Conservation (phyloP, 2,113 vertebrate species). For the mouse (Mus musculus) region GRCm39 chr6:27325501-27326000, state of each 20-base stretch:
- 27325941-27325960: background rate
- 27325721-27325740: background rate
- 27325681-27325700: background rate
- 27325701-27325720: slow-evolving; percentile 12
- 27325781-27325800: background rate
- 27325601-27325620: slow-evolving; percentile 35
- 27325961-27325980: background rate
- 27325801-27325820: slow-evolving; percentile 41
- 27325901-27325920: background rate
- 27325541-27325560: slow-evolving; percentile 41
- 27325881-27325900: background rate
- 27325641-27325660: slow-evolving; percentile 46
- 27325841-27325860: background rate
- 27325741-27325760: background rate
- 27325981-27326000: background rate
- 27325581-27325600: slow-evolving; percentile 61
- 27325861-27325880: background rate
- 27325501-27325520: background rate
- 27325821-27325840: slow-evolving; percentile 36
- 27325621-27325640: slow-evolving; percentile 45
- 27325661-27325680: background rate
- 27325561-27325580: background rate
- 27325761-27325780: slow-evolving; percentile 1
- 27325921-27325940: background rate
- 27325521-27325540: slow-evolving; percentile 26